phyloP scores from a whole-genome alignment of 1,140 invertebrate genomes.

The Plutomurus gul region DNA sequence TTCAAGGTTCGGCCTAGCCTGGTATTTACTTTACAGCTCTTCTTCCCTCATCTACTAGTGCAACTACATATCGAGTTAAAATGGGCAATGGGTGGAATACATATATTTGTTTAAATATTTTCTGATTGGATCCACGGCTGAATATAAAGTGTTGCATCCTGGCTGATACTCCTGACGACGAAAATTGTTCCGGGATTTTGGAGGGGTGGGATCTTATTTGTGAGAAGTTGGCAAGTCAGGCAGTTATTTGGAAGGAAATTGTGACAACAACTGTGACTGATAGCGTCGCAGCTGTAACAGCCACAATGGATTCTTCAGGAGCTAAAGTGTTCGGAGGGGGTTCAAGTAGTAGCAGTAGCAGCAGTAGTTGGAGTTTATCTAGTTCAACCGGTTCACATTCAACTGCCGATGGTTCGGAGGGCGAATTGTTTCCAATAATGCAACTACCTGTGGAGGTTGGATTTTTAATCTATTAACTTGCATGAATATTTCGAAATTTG shows the following conservation, averaged over 20 bases:
- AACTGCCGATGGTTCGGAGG: not conserved
- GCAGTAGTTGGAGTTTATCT: not conserved
- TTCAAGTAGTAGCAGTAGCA: not conserved
- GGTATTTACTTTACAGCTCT: no score
- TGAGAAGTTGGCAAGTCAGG: not conserved
- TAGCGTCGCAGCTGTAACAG: not conserved
- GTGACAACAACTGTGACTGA: not conserved
- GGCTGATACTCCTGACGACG: slow-evolving; percentile 20
- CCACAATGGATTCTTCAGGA: slow-evolving; percentile 1
- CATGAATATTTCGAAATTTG: no score
- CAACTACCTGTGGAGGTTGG: slow-evolving; percentile 35
- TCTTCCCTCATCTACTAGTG: no score
- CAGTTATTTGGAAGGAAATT: not conserved
- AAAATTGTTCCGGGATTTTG: slow-evolving; percentile 20
- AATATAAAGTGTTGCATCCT: not conserved
- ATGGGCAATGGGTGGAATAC: no score
- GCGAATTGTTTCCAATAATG: slow-evolving; percentile 36
- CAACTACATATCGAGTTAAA: no score
- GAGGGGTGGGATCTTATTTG: slow-evolving; percentile 21
- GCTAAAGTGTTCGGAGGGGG: not conserved
- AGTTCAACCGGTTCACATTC: not conserved
- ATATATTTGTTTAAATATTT: no score
- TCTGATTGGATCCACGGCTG: no score
- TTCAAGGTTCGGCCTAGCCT: no score
- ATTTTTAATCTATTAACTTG: not conserved